Evolutionary conservation across 2,888 invertebrate genomes (phyloP).

Genomic region (Hymenopus coronatus): DNA sequence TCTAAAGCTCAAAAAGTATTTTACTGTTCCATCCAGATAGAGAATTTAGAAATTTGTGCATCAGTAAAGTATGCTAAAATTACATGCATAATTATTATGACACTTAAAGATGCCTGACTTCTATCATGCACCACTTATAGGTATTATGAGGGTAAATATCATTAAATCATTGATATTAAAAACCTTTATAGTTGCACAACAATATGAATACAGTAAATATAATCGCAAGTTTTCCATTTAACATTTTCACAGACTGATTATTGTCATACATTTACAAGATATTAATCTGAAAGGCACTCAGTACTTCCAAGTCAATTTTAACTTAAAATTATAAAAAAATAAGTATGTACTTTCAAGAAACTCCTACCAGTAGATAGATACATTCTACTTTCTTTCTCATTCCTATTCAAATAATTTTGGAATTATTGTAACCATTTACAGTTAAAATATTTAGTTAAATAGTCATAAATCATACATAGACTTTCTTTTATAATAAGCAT

Average conservation of each 20-base stretch:
- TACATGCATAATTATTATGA: not conserved
- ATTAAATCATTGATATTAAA: conserved; percentile 11
- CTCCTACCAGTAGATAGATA: not conserved
- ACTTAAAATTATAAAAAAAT: conserved; percentile 10
- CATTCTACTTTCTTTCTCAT: not conserved
- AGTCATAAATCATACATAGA: not conserved
- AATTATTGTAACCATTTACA: not conserved
- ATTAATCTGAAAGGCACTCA: conserved; percentile 30
- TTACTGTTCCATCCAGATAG: not conserved
- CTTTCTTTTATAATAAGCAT: no score
- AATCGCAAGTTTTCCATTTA: not conserved
- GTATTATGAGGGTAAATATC: not conserved
- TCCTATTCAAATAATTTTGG: not conserved
- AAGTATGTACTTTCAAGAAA: not conserved
- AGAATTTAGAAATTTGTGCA: not conserved
- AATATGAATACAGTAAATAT: conserved; percentile 10
- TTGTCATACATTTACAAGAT: conserved; percentile 19
- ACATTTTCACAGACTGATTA: conserved; percentile 37
- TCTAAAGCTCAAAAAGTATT: not conserved
- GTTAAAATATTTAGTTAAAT: not conserved
- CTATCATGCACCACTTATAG: not conserved
- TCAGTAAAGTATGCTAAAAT: not conserved
- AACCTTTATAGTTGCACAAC: not conserved
- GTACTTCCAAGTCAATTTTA: conserved; percentile 24
- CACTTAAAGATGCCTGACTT: not conserved